phyloP scores from a whole-genome alignment of 2,888 invertebrate species.

The Calameuta idolon region DNA sequence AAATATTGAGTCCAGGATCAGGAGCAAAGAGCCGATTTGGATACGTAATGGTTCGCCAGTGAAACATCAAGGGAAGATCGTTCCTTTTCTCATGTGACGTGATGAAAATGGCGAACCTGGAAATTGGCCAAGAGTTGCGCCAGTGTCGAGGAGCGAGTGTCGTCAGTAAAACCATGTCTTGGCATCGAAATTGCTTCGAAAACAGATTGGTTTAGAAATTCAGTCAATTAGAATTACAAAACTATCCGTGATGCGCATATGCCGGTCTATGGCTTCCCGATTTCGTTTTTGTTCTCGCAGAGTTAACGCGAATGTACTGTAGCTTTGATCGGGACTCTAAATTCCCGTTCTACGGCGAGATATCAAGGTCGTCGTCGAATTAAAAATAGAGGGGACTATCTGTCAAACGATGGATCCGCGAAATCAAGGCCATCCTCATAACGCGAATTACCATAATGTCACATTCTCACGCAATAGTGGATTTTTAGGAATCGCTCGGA shows the following conservation, averaged over 20 bases:
- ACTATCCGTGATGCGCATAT: constrained; percentile 51
- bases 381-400: not conserved
- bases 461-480: not conserved
- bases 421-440: not conserved
- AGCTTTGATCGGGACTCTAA: not conserved
- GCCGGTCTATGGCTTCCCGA: constrained; percentile 27
- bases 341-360: not conserved
- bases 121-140: constrained; percentile 41
- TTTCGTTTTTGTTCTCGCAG: constrained; percentile 33
- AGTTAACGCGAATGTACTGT: not conserved
- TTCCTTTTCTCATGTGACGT: not conserved
- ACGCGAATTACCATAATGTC: not conserved
- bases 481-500: not conserved
- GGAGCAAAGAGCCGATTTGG: not conserved
- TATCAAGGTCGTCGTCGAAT: not conserved
- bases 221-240: constrained; percentile 55
- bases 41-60: not conserved
- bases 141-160: constrained; percentile 26
- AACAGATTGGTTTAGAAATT: constrained; percentile 52
- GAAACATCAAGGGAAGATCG: not conserved
- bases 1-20: not conserved
- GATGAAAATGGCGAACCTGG: constrained; percentile 14
- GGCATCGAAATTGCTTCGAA: constrained; percentile 34
- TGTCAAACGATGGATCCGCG: not conserved
- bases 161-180: constrained; percentile 19